These are phyloP conservation scores for Myotis lucifugus DNA, from an alignment of 2,113 vertebrate species.

Conservation along the genomic window DNA sequence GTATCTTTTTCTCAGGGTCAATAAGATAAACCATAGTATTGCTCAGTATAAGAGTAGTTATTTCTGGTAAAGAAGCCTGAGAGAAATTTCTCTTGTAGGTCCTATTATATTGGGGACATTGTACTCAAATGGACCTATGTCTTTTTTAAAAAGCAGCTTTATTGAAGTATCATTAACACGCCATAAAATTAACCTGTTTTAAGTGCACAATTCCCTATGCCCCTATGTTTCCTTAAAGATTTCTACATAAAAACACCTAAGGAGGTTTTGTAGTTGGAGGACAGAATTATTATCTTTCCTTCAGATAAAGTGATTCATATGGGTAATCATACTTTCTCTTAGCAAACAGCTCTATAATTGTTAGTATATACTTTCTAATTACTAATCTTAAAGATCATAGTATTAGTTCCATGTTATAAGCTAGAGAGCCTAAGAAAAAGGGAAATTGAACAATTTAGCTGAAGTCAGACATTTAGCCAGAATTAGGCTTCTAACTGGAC, in stretches of 20 bases:
- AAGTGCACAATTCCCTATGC: neutral
- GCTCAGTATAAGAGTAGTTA: neutral
- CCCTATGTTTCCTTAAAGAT: neutral
- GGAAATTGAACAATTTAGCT: slow-evolving; percentile 43
- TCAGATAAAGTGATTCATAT: slow-evolving; percentile 8
- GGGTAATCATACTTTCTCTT: neutral
- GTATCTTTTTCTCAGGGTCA: neutral
- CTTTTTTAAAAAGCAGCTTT: neutral
- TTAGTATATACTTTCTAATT: slow-evolving; percentile 36
- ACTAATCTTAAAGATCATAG: slow-evolving; percentile 20
- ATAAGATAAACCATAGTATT: neutral
- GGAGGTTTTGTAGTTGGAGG: slow-evolving; percentile 6
- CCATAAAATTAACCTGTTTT: neutral
- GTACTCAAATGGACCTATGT: neutral
- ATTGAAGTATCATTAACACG: neutral
- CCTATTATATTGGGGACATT: neutral
- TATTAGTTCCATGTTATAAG: slow-evolving; percentile 42
- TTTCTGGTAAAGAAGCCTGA: neutral
- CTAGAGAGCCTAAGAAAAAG: neutral
- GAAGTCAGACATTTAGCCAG: slow-evolving; percentile 45
- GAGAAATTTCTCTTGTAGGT: neutral
- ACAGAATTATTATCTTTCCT: slow-evolving; percentile 30
- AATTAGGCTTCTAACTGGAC: slow-evolving; percentile 35
- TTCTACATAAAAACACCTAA: neutral
- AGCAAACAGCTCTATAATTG: neutral